Evolutionary conservation across 2,797 vertebrate genomes (phyloP).

Genomic region (Micromesistius poutassou): DNA sequence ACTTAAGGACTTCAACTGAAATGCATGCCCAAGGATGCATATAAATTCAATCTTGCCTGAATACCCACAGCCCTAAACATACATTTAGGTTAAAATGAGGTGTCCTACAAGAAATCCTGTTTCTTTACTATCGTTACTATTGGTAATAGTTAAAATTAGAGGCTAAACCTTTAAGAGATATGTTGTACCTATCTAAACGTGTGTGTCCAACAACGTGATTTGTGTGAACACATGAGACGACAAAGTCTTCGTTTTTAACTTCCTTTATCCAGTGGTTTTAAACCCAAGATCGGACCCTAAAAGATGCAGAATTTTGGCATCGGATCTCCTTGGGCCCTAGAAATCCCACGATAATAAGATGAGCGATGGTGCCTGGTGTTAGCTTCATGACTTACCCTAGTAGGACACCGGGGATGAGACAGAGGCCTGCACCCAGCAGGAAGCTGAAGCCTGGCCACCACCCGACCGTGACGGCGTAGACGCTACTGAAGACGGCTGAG

Average conservation of each 20-base stretch:
- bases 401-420: constrained; percentile 75
- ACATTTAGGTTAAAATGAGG: too few species aligned
- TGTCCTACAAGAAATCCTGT: too few species aligned
- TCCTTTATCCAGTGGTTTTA: neutral
- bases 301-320: neutral
- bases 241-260: too few species aligned
- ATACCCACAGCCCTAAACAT: too few species aligned
- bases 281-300: neutral
- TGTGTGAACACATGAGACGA: neutral
- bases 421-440: constrained; percentile 79
- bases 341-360: neutral
- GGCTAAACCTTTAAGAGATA: neutral
- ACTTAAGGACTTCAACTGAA: too few species aligned
- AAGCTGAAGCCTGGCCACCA: constrained; percentile 89
- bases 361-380: neutral
- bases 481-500: constrained; percentile 72
- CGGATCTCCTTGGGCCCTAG: neutral
- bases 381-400: constrained; percentile 75
- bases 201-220: neutral
- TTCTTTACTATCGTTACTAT: too few species aligned
- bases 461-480: constrained; percentile 84
- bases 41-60: too few species aligned
- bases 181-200: too few species aligned
- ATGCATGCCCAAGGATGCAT: too few species aligned
- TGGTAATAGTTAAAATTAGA: neutral